Evolutionary conservation across 2,113 vertebrate genomes (phyloP).

Genomic region (Synodontis membranacea): DNA sequence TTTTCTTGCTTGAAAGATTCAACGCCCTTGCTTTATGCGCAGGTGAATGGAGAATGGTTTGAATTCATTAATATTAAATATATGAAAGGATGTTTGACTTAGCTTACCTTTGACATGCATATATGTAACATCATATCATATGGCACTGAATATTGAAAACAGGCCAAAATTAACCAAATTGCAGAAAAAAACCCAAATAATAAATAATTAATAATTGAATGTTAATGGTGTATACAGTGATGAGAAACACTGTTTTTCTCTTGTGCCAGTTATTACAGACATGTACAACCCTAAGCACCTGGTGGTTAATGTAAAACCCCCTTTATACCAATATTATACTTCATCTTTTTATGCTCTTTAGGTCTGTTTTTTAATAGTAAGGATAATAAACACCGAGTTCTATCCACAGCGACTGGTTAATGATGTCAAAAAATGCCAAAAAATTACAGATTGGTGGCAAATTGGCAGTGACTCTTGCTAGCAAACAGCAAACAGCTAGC

Average conservation of each 20-base stretch:
- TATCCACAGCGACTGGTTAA: neutral
- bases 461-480: neutral
- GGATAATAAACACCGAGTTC: neutral
- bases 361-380: neutral
- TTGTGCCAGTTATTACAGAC: neutral
- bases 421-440: neutral
- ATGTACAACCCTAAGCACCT: neutral
- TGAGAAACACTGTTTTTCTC: neutral
- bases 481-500: neutral
- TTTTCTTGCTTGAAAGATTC: neutral
- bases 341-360: neutral
- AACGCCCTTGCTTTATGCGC: neutral
- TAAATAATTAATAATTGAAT: no score
- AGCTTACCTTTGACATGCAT: neutral
- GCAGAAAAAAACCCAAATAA: neutral
- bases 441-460: neutral
- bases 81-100: neutral
- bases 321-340: neutral
- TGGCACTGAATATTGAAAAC: no score
- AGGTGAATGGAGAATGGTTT: neutral
- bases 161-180: no score
- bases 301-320: neutral
- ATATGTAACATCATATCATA: neutral
- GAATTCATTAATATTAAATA: neutral
- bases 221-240: neutral